These are phyloP conservation scores for Carpatolechia fugitivella DNA, from an alignment of 2,888 invertebrate genomes.

Conservation along the genomic window DNA sequence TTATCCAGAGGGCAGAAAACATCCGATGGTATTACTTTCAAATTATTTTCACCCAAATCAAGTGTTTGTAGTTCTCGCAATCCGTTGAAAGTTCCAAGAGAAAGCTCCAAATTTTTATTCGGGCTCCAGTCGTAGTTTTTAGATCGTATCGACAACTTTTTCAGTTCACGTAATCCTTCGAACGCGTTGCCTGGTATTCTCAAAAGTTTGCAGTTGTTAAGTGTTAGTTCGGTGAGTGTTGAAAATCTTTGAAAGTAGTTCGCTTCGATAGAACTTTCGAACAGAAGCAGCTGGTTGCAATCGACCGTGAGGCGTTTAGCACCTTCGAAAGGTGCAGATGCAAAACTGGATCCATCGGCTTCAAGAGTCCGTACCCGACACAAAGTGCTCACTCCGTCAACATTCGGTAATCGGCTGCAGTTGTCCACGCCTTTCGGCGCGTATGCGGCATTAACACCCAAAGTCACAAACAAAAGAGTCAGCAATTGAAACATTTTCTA, in stretches of 20 bases:
- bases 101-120: constrained; percentile 86
- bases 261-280: constrained; percentile 87
- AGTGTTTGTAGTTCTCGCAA: constrained; percentile 87
- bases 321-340: constrained; percentile 81
- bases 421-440: constrained; percentile 64
- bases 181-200: constrained; percentile 88
- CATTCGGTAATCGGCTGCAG: constrained; percentile 59
- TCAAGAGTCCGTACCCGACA: constrained; percentile 86
- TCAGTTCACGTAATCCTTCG: constrained; percentile 88
- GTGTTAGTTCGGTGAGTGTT: constrained; percentile 85
- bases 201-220: constrained; percentile 89
- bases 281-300: constrained; percentile 88
- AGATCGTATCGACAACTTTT: constrained; percentile 88
- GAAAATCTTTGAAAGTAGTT: constrained; percentile 87
- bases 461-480: constrained; percentile 74
- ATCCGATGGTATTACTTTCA: constrained; percentile 87
- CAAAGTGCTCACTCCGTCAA: constrained; percentile 76
- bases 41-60: constrained; percentile 89
- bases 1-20: constrained; percentile 89
- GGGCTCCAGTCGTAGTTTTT: constrained; percentile 89
- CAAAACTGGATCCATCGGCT: constrained; percentile 82
- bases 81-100: constrained; percentile 85
- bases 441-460: constrained; percentile 69
- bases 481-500: constrained; percentile 74
- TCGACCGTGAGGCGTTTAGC: constrained; percentile 86